Percentiles rank a stretch among this genome's conserved stretches.
Conservation (phyloP, 92 coral and sea anemone genomes). For the Porites lobata region DNA sequence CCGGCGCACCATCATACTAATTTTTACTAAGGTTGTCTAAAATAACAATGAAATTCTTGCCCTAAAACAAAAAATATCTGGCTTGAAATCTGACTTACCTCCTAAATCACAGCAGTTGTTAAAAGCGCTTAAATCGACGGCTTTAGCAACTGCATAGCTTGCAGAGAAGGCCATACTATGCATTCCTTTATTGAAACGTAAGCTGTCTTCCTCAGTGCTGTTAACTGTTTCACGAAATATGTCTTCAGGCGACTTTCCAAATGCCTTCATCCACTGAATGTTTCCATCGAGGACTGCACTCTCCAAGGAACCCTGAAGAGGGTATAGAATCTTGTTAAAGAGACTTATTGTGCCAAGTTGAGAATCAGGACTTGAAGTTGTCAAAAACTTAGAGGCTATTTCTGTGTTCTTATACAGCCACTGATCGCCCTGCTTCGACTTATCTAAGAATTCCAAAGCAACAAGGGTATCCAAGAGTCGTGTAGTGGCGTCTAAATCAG, state of each 20-base stretch:
- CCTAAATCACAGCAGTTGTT: background rate
- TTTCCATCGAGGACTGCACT: background rate
- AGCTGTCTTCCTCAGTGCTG: background rate
- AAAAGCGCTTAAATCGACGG: background rate
- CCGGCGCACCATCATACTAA: too few relatives aligned
- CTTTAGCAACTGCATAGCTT: background rate
- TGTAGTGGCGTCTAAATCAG: conserved; percentile 28
- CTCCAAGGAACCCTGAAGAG: background rate
- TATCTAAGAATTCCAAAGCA: conserved; percentile 21
- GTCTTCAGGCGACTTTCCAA: background rate
- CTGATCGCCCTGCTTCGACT: background rate
- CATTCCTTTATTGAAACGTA: background rate
- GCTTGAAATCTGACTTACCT: background rate
- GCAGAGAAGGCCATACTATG: background rate
- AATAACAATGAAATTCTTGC: background rate
- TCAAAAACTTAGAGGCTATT: background rate
- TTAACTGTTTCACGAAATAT: background rate
- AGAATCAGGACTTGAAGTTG: background rate
- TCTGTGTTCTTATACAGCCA: background rate
- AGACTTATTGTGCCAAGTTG: background rate
- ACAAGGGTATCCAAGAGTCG: conserved; percentile 43
- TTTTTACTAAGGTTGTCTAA: too few relatives aligned
- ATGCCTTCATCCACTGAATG: background rate
- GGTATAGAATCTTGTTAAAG: background rate
- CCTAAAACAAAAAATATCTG: background rate